These are phyloP conservation scores for Ophiodon elongatus DNA, from an alignment of 2,113 vertebrate genomes.

Conservation along the genomic window DNA sequence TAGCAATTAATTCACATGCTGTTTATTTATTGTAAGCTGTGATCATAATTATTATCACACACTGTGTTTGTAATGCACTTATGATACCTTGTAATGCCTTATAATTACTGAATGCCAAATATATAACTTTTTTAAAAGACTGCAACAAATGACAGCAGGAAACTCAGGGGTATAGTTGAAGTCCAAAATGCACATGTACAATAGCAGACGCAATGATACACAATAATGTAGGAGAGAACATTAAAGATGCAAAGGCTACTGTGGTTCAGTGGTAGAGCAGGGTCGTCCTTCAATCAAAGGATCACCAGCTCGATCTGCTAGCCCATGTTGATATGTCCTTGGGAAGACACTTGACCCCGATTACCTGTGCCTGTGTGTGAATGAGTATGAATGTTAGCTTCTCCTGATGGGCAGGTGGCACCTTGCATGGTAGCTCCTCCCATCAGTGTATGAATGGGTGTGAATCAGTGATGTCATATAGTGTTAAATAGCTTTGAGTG, in stretches of 20 bases:
- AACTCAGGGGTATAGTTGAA: neutral
- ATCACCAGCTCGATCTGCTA: too few relatives aligned
- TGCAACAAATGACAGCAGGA: neutral
- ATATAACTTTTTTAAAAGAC: neutral
- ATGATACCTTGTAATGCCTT: neutral
- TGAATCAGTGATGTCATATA: too few relatives aligned
- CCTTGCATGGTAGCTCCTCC: too few relatives aligned
- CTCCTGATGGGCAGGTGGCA: too few relatives aligned
- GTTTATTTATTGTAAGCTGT: neutral
- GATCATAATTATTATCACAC: neutral
- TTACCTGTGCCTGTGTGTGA: too few relatives aligned
- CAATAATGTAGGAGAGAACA: neutral
- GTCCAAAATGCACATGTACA: neutral
- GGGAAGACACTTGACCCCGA: too few relatives aligned
- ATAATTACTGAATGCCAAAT: conserved; percentile 10
- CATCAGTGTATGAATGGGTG: too few relatives aligned
- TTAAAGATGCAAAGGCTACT: neutral
- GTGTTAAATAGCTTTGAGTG: too few relatives aligned
- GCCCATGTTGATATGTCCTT: too few relatives aligned
- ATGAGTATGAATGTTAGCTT: too few relatives aligned
- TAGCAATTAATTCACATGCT: neutral
- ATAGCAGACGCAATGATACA: neutral
- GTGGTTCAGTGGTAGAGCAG: too few relatives aligned
- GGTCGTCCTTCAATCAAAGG: too few relatives aligned
- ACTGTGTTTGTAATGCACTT: neutral